Evolutionary conservation across 2,888 invertebrate genomes (phyloP).

Genomic region (Cataglyphis rosenhaueri): DNA sequence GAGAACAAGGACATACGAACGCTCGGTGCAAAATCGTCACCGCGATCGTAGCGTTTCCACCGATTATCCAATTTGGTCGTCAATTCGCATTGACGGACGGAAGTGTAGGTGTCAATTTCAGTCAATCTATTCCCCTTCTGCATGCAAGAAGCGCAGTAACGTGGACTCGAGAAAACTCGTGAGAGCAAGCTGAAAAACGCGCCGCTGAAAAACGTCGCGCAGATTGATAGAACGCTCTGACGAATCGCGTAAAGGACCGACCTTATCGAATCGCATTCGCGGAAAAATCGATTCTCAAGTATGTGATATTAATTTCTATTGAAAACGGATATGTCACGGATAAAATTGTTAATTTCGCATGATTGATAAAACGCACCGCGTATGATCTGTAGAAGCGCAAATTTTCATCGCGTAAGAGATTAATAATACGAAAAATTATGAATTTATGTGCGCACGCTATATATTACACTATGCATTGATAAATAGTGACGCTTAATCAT

Average conservation of each 20-base stretch:
- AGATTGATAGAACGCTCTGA: slow-evolving; percentile 43
- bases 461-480: slow-evolving; percentile 36
- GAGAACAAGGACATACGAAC: slow-evolving; percentile 17
- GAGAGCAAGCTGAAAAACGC: slow-evolving; percentile 51
- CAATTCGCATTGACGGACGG: slow-evolving; percentile 78
- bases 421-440: slow-evolving; percentile 42
- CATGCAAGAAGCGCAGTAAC: slow-evolving; percentile 65
- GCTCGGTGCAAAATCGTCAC: slow-evolving; percentile 18
- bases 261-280: slow-evolving; percentile 11
- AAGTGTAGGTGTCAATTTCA: slow-evolving; percentile 77
- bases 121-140: slow-evolving; percentile 72
- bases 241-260: slow-evolving; percentile 21
- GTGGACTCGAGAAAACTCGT: slow-evolving; percentile 68
- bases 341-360: slow-evolving; percentile 38
- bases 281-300: slow-evolving; percentile 19
- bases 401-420: slow-evolving; percentile 44
- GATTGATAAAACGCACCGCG: slow-evolving; percentile 33
- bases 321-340: slow-evolving; percentile 33
- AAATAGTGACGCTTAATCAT: slow-evolving; percentile 50
- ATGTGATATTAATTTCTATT: slow-evolving; percentile 37
- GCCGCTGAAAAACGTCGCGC: slow-evolving; percentile 59
- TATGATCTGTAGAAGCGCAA: slow-evolving; percentile 39
- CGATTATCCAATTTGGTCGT: slow-evolving; percentile 82
- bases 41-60: slow-evolving; percentile 65
- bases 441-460: slow-evolving; percentile 40